Evolutionary conservation across 2,888 invertebrate genomes (phyloP).

Genomic region (Helicoverpa assulta): DNA sequence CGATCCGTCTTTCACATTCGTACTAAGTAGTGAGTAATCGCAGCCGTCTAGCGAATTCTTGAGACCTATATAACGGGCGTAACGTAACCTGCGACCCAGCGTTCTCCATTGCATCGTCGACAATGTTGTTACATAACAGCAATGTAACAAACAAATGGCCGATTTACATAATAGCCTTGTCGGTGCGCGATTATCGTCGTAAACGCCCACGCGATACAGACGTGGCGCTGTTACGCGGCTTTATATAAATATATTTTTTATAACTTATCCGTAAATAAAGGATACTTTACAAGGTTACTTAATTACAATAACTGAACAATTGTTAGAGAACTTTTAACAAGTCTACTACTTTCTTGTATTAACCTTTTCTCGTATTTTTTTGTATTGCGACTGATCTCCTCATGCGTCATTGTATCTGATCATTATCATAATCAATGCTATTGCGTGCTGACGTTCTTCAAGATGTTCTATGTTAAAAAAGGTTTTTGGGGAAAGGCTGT

Average conservation of each 20-base stretch:
- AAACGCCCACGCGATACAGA: slow-evolving; percentile 72
- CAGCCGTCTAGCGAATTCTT: slow-evolving; percentile 33
- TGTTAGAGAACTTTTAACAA: too few relatives aligned
- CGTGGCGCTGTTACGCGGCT: slow-evolving; percentile 57
- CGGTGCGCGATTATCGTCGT: slow-evolving; percentile 79
- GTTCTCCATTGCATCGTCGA: slow-evolving; percentile 80
- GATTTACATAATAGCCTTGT: slow-evolving; percentile 87
- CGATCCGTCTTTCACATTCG: slow-evolving; percentile 19
- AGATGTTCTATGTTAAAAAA: neutral
- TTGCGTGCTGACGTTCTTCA: too few relatives aligned
- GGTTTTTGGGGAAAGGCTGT: neutral
- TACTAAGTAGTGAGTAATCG: slow-evolving; percentile 37
- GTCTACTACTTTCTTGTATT: too few relatives aligned
- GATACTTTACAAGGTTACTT: neutral
- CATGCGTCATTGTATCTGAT: too few relatives aligned
- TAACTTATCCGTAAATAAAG: slow-evolving; percentile 22
- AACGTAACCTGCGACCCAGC: slow-evolving; percentile 86
- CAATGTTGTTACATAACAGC: slow-evolving; percentile 82
- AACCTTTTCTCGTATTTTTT: too few relatives aligned
- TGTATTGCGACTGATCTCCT: too few relatives aligned
- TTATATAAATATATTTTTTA: slow-evolving; percentile 27
- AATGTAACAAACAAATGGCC: slow-evolving; percentile 85
- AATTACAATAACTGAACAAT: too few relatives aligned
- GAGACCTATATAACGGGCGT: slow-evolving; percentile 68
- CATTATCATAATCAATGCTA: too few relatives aligned